A percentile compares a stretch with the other conserved stretches of the same genome.
These are phyloP conservation scores for Selene dorsalis DNA, from an alignment of 2,797 vertebrate species.

Conservation along the genomic window DNA sequence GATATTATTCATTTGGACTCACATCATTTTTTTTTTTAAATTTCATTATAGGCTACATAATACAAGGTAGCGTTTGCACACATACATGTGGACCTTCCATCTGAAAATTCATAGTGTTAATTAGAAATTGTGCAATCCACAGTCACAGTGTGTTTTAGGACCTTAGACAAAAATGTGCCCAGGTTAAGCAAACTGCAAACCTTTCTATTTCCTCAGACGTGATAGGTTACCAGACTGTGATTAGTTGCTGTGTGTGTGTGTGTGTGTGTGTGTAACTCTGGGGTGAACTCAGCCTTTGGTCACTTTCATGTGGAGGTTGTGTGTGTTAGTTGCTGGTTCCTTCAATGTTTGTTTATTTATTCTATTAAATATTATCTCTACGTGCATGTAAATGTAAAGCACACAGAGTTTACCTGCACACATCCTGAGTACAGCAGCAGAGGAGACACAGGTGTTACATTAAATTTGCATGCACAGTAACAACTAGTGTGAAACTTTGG, in stretches of 20 bases:
- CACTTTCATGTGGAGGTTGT: not conserved
- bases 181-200: not conserved
- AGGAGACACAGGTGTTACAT: constrained; percentile 17
- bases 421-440: not conserved
- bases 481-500: not conserved
- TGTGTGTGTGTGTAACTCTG: too few species aligned
- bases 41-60: not conserved
- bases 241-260: not conserved
- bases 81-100: not conserved
- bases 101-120: not conserved
- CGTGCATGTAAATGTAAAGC: not conserved
- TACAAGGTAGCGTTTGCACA: not conserved
- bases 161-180: too few species aligned
- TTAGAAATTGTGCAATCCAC: not conserved
- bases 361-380: not conserved
- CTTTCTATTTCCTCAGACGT: not conserved
- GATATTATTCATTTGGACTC: not conserved
- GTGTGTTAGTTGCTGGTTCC: not conserved
- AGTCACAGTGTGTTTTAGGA: too few species aligned
- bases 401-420: not conserved
- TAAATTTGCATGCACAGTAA: constrained; percentile 5
- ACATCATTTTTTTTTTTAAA: not conserved
- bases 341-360: not conserved
- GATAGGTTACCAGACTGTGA: not conserved
- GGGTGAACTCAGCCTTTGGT: not conserved